Conservation (phyloP, 1,140 invertebrate genomes). For the Brachionus paranguensis region DNA sequence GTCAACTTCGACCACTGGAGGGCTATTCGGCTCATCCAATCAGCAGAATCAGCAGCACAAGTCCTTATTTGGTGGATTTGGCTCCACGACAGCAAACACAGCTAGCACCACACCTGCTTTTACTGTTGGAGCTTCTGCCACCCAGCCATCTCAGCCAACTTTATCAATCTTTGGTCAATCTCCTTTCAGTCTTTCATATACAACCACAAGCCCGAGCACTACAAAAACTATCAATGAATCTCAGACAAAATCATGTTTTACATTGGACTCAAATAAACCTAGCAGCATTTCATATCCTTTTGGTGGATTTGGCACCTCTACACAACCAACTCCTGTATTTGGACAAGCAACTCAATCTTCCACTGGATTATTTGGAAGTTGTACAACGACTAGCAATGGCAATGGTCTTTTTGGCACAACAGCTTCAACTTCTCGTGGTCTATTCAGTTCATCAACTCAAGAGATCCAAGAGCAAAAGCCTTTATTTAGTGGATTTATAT, state of each 20-base stretch:
- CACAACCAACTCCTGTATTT: constrained; percentile 12
- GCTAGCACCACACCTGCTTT: not conserved
- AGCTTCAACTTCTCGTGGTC: not conserved
- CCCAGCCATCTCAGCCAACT: constrained; percentile 41
- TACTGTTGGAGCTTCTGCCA: constrained; percentile 39
- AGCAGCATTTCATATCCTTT: constrained; percentile 40
- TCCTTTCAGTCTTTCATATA: too few species aligned
- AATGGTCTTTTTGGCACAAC: not conserved
- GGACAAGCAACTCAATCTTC: not conserved
- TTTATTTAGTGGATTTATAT: not conserved
- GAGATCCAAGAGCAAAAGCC: not conserved
- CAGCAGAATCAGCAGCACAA: not conserved
- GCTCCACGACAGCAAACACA: not conserved
- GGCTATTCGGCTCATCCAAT: not conserved
- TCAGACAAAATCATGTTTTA: constrained; percentile 44
- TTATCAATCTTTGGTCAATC: constrained; percentile 28
- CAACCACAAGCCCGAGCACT: not conserved
- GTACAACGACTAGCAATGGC: not conserved
- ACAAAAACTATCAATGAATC: not conserved
- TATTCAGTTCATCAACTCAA: not conserved
- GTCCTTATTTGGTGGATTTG: constrained; percentile 2
- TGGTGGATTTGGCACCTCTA: constrained; percentile 41
- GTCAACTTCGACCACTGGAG: not conserved
- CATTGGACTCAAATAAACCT: constrained; percentile 43
- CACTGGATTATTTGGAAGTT: not conserved